Conservation (phyloP, 2,113 vertebrate genomes). For the Jacana jacana region DNA sequence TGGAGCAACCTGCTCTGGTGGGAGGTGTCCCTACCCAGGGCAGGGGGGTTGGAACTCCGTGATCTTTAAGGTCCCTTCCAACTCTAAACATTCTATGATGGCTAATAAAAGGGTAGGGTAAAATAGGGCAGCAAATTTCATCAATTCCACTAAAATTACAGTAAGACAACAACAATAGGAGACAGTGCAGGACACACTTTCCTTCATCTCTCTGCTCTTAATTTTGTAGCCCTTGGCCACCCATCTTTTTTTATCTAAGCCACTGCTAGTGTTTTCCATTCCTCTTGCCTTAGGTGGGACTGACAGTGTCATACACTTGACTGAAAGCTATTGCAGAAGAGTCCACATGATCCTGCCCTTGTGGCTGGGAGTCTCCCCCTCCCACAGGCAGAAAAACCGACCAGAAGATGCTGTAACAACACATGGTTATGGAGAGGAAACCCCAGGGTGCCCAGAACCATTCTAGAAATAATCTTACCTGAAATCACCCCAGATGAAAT, state of each 20-base stretch:
- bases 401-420: neutral
- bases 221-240: neutral
- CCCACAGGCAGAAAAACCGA: neutral
- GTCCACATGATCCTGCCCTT: neutral
- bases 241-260: neutral
- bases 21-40: too few species aligned
- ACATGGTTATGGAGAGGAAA: neutral
- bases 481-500: neutral
- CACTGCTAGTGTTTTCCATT: neutral
- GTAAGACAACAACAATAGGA: neutral
- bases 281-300: neutral
- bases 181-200: neutral
- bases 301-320: neutral
- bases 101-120: neutral
- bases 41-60: too few species aligned
- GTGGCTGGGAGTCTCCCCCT: neutral
- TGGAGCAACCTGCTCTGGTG: too few species aligned
- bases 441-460: fast-evolving
- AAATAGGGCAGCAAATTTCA: neutral
- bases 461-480: neutral
- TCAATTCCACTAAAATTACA: neutral
- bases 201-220: neutral
- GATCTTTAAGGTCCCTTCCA: too few species aligned
- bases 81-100: too few species aligned
- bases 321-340: neutral